Evolutionary conservation across 1,140 invertebrate genomes (phyloP).

Genomic region (Drosophila carrolli): DNA sequence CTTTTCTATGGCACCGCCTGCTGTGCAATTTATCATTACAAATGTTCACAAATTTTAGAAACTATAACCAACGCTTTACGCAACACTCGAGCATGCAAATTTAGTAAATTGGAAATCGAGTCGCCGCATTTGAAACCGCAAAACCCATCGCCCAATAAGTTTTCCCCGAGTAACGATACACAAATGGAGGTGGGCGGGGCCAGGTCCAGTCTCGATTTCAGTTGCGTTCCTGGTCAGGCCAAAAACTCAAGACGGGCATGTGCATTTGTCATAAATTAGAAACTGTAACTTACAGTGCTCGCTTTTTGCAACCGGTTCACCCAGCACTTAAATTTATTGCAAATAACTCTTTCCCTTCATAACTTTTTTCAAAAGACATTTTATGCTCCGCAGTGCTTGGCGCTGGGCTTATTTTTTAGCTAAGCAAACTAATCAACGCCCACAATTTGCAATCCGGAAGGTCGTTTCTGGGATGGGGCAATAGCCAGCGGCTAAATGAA

Average conservation of each 20-base stretch:
- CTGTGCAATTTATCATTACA: constrained; percentile 61
- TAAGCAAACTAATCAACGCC: constrained; percentile 78
- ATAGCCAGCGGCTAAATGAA: constrained; percentile 71
- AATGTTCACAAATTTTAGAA: constrained; percentile 39
- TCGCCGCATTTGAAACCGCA: constrained; percentile 61
- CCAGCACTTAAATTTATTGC: constrained; percentile 79
- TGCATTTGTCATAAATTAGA: constrained; percentile 83
- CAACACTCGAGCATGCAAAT: constrained; percentile 71
- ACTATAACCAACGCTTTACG: constrained; percentile 52
- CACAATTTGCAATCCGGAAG: constrained; percentile 45
- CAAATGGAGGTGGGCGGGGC: constrained; percentile 19
- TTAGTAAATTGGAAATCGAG: constrained; percentile 78
- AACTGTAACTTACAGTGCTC: constrained; percentile 68
- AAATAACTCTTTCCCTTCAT: constrained; percentile 67
- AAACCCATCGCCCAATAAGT: constrained; percentile 70
- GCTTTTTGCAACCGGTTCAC: constrained; percentile 31
- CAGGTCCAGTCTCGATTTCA: constrained; percentile 39
- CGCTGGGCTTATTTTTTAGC: constrained; percentile 58
- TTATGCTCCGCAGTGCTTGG: constrained; percentile 30
- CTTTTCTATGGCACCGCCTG: constrained; percentile 23
- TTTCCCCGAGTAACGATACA: constrained; percentile 45
- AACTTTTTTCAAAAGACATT: constrained; percentile 47
- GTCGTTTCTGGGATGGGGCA: constrained; percentile 30
- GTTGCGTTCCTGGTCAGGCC: constrained; percentile 45
- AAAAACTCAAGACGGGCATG: constrained; percentile 72